Conservation (phyloP, 2,113 vertebrate genomes). For the Typhlomys cinereus region DNA sequence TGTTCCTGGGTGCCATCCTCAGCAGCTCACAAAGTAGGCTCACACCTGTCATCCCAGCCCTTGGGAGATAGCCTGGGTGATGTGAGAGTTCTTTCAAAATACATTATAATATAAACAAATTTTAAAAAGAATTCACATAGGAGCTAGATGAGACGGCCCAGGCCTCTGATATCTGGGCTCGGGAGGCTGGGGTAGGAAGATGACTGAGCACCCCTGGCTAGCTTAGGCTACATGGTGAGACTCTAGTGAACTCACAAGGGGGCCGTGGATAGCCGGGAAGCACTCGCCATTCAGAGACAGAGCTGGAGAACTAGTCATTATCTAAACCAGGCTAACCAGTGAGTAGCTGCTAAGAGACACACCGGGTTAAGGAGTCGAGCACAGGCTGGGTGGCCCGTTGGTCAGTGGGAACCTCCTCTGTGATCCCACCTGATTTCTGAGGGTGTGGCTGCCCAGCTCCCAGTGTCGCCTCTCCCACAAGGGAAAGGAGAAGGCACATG, state of each 20-base stretch:
- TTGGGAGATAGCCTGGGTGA: neutral
- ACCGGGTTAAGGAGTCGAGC: neutral
- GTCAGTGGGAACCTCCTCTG: neutral
- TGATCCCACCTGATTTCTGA: neutral
- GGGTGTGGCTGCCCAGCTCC: constrained; percentile 42
- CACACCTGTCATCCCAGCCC: neutral
- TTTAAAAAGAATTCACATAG: too few relatives aligned
- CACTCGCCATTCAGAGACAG: neutral
- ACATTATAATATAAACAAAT: too few relatives aligned
- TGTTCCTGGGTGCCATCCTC: neutral
- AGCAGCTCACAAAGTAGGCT: too few relatives aligned
- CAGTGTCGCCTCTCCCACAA: constrained; percentile 29
- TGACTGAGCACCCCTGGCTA: too few relatives aligned
- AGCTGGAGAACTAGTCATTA: neutral
- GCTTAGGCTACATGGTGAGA: too few relatives aligned
- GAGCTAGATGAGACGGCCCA: neutral
- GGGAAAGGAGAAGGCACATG: too few relatives aligned
- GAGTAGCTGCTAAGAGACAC: neutral
- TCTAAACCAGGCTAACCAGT: neutral
- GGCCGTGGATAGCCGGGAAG: too few relatives aligned
- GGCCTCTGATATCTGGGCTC: neutral
- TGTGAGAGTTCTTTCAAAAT: too few relatives aligned
- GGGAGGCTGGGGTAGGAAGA: neutral
- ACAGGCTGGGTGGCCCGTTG: neutral
- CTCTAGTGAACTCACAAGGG: neutral